Evolutionary conservation across 2,888 invertebrate genomes (phyloP).

Genomic region (Lottia gigantea): DNA sequence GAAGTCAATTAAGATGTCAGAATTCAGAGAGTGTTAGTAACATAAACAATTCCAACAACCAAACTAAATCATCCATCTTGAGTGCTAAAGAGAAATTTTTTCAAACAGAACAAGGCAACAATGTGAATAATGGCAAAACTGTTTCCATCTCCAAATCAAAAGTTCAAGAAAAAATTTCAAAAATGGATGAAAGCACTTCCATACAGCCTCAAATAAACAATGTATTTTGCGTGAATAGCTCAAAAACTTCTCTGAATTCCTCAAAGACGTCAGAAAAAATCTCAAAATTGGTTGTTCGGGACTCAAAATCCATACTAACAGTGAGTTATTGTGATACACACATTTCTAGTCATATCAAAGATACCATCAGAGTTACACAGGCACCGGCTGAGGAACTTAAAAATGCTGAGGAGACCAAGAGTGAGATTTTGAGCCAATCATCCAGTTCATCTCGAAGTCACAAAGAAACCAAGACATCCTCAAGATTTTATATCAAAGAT

Average conservation of each 20-base stretch:
- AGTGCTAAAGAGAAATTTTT: neutral
- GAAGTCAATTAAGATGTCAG: neutral
- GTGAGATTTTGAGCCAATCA: neutral
- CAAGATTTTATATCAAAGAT: neutral
- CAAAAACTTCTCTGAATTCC: neutral
- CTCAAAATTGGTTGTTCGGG: constrained; percentile 1
- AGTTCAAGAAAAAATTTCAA: neutral
- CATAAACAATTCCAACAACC: neutral
- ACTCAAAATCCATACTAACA: neutral
- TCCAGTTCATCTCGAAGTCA: too few species aligned
- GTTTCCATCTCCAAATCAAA: neutral
- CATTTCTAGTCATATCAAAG: constrained; percentile 3
- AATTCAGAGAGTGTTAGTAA: neutral
- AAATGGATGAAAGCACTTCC: neutral
- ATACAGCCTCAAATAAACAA: too few species aligned
- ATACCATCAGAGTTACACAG: neutral
- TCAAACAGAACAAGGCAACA: neutral
- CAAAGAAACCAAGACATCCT: neutral
- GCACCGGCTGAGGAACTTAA: neutral
- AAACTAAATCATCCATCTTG: neutral
- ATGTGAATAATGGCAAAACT: neutral
- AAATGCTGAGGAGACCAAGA: neutral
- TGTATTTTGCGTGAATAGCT: too few species aligned
- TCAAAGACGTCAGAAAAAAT: neutral
- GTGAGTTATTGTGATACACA: neutral